Evolutionary conservation across 2,797 vertebrate genomes (phyloP).

Genomic region (Brachyrhaphis roseni): DNA sequence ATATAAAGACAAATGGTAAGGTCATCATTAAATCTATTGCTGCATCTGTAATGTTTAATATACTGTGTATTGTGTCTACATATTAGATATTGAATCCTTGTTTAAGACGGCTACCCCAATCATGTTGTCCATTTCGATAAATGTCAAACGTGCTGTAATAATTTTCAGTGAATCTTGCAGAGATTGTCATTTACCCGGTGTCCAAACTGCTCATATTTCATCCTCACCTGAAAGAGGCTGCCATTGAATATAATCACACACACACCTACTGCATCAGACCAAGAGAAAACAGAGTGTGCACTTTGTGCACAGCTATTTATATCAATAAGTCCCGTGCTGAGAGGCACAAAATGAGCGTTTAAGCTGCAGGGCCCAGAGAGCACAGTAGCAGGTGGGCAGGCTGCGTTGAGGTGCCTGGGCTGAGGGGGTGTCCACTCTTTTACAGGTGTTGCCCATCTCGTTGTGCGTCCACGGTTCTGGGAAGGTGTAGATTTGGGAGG

Average conservation of each 20-base stretch:
- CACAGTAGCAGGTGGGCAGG: slow-evolving; percentile 82
- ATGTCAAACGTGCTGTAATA: slow-evolving; percentile 76
- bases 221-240: slow-evolving; percentile 81
- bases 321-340: slow-evolving; percentile 90
- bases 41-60: slow-evolving; percentile 72
- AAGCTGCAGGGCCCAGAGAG: slow-evolving; percentile 84
- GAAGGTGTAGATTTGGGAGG: slow-evolving; percentile 70
- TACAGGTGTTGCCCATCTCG: slow-evolving; percentile 83
- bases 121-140: slow-evolving; percentile 75
- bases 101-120: slow-evolving; percentile 70
- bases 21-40: slow-evolving; percentile 79
- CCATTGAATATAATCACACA: slow-evolving; percentile 81
- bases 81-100: slow-evolving; percentile 79
- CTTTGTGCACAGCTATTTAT: slow-evolving; percentile 89
- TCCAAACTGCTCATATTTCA: slow-evolving; percentile 85
- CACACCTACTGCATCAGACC: slow-evolving; percentile 81
- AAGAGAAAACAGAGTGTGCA: slow-evolving; percentile 87
- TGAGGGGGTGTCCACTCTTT: slow-evolving; percentile 75
- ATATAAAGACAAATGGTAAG: slow-evolving; percentile 81
- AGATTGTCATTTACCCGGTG: slow-evolving; percentile 85
- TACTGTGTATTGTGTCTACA: slow-evolving; percentile 63
- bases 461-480: slow-evolving; percentile 60
- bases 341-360: slow-evolving; percentile 89
- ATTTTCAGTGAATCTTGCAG: slow-evolving; percentile 80
- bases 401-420: slow-evolving; percentile 76